Conservation (phyloP, 1,140 invertebrate genomes). For the Eupristina koningsbergeri region DNA sequence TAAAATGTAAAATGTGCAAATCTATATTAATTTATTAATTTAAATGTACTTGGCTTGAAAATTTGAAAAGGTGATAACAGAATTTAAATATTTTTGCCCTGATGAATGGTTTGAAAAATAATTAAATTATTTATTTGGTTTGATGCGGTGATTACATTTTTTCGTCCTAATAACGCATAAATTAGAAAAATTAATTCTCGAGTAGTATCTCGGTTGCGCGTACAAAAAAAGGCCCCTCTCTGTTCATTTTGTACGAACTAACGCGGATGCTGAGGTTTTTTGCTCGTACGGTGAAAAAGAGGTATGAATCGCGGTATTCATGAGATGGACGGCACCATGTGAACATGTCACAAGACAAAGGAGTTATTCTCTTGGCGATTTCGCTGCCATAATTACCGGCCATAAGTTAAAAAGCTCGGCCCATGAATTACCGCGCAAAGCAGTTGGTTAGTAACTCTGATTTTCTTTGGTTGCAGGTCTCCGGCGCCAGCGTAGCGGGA, state of each 20-base stretch:
- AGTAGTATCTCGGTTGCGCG: too few relatives aligned
- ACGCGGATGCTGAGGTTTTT: not conserved
- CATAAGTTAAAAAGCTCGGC: not conserved
- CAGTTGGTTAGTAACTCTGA: not conserved
- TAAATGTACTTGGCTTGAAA: too few relatives aligned
- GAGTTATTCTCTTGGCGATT: not conserved
- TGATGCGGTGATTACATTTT: too few relatives aligned
- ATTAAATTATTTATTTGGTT: too few relatives aligned
- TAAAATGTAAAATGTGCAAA: too few relatives aligned
- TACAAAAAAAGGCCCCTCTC: too few relatives aligned
- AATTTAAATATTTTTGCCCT: too few relatives aligned
- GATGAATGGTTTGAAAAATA: not conserved
- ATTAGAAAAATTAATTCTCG: too few relatives aligned
- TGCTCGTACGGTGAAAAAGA: not conserved
- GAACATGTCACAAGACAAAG: not conserved
- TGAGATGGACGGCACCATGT: not conserved
- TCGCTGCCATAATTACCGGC: not conserved
- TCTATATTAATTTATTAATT: too few relatives aligned
- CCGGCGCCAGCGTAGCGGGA: conserved; percentile 20
- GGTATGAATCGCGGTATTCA: not conserved
- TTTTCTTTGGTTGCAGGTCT: conserved; percentile 29
- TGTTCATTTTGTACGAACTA: too few relatives aligned
- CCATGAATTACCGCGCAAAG: not conserved
- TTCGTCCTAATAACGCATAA: too few relatives aligned
- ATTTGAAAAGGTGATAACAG: too few relatives aligned